Conservation (phyloP, 2,797 vertebrate genomes). For the Pipistrellus pygmaeus region DNA sequence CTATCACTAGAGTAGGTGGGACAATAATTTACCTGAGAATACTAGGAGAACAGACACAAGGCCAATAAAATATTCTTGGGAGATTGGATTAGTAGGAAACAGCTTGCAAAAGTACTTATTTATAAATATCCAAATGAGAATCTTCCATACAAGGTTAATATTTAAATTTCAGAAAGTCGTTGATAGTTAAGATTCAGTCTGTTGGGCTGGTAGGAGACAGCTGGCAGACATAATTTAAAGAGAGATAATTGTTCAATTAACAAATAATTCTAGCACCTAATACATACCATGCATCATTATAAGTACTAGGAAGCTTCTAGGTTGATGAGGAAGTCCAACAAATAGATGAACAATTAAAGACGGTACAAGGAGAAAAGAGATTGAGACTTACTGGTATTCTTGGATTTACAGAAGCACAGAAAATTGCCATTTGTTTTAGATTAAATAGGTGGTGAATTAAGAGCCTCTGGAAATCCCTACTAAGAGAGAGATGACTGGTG, state of each 20-base stretch:
- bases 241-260: neutral
- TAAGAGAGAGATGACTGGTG: neutral
- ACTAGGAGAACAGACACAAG: neutral
- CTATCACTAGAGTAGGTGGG: neutral
- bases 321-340: neutral
- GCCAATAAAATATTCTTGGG: conserved; percentile 28
- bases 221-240: neutral
- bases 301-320: neutral
- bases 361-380: neutral
- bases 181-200: neutral
- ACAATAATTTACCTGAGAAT: neutral
- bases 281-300: neutral
- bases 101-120: conserved; percentile 44
- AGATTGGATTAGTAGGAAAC: conserved; percentile 54
- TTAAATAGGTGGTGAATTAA: neutral
- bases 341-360: conserved; percentile 14
- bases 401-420: neutral
- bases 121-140: neutral
- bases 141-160: neutral
- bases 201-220: neutral
- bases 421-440: neutral
- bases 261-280: neutral
- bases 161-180: conserved; percentile 18
- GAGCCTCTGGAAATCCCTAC: neutral
- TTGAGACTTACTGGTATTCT: neutral